phyloP scores from a whole-genome alignment of 2,888 invertebrate genomes.

The Drosophila limbata region DNA sequence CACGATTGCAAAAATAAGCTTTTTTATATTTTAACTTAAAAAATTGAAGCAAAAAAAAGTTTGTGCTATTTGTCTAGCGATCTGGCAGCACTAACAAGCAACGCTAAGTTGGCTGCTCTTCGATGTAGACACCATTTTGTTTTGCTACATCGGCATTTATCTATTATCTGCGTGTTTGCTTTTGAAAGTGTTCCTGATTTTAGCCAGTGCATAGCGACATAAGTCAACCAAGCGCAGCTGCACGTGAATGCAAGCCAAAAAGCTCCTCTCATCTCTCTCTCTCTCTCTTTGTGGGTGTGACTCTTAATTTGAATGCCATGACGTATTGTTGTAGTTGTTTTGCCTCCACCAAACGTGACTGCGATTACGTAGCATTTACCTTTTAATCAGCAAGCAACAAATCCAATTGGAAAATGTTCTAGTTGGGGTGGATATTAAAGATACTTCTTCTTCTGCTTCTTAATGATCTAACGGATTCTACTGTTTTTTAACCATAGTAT shows the following conservation, averaged over 20 bases:
- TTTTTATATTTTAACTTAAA: no score
- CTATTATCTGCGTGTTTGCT: no score
- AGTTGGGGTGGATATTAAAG: not conserved
- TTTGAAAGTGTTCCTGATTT: no score
- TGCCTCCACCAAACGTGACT: slow-evolving; percentile 39
- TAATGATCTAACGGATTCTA: not conserved
- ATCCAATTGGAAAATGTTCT: not conserved
- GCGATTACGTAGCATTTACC: slow-evolving; percentile 18
- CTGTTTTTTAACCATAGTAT: slow-evolving; percentile 8
- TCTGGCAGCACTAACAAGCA: slow-evolving; percentile 14
- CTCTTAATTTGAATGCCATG: not conserved
- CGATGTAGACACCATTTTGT: not conserved
- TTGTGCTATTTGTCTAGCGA: no score
- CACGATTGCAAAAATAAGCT: no score
- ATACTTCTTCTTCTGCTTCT: not conserved
- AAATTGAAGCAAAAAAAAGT: no score
- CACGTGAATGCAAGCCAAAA: no score
- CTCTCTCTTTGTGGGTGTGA: no score
- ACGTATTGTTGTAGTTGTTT: not conserved
- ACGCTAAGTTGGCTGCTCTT: slow-evolving; percentile 2
- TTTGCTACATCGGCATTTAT: slow-evolving; percentile 7
- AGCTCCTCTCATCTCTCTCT: no score
- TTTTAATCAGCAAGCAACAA: slow-evolving; percentile 12
- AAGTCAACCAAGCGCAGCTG: no score
- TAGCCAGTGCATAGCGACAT: no score